Conservation (phyloP, 1,140 invertebrate species). For the Cecropterus lyciades region DNA sequence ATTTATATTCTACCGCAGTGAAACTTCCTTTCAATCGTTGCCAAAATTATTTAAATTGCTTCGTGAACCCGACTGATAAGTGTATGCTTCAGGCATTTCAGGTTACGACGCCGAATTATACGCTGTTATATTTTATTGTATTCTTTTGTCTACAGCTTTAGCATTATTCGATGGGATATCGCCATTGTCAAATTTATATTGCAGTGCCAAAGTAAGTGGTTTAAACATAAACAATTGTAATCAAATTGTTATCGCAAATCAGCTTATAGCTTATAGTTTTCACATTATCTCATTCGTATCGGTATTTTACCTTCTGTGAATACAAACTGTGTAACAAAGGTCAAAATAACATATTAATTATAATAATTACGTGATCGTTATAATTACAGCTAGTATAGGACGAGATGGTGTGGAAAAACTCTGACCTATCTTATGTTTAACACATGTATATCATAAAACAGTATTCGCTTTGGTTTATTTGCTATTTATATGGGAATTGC, state of each 20-base stretch:
- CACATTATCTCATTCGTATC: no score
- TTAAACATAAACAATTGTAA: not conserved
- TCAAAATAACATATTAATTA: no score
- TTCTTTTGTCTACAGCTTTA: no score
- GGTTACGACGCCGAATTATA: no score
- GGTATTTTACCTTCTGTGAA: no score
- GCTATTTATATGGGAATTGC: conserved; percentile 2
- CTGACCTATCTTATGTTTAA: not conserved
- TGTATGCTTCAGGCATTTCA: no score
- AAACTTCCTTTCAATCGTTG: not conserved
- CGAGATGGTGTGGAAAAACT: not conserved
- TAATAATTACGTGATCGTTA: no score
- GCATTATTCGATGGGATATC: conserved; percentile 19
- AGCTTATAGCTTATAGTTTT: no score
- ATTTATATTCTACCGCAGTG: not conserved
- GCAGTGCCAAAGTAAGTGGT: conserved; percentile 57
- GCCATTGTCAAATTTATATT: conserved; percentile 48
- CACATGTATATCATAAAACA: no score
- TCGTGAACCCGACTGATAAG: not conserved
- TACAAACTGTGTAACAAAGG: no score
- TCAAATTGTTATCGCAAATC: no score
- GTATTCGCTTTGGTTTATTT: not conserved
- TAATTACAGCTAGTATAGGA: not conserved
- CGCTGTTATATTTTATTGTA: no score
- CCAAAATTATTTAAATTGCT: conserved; percentile 4